A percentile compares a stretch with the other conserved stretches of the same genome.
Conservation (phyloP, 2,113 vertebrate species). For the Apus apus region DNA sequence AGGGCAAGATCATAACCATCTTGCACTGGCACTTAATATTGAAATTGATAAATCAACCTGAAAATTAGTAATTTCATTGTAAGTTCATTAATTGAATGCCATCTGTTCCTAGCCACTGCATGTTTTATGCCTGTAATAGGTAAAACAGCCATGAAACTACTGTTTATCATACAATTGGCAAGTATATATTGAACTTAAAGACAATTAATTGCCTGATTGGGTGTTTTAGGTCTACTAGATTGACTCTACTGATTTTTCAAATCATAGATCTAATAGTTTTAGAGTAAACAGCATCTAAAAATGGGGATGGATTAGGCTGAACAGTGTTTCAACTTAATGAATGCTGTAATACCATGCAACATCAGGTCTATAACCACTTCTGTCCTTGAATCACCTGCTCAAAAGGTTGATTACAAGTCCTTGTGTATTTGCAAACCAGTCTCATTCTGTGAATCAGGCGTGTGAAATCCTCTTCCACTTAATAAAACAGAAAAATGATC, state of each 20-base stretch:
- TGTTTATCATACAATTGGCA: not conserved
- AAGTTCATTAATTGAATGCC: not conserved
- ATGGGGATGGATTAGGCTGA: not conserved
- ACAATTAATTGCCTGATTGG: not conserved
- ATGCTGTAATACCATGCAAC: not conserved
- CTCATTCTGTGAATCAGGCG: not conserved
- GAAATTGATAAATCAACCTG: not conserved
- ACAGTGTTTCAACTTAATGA: not conserved
- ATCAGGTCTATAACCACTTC: not conserved
- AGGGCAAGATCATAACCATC: not conserved
- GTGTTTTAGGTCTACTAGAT: not conserved
- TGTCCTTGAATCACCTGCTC: not conserved
- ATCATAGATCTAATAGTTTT: not conserved
- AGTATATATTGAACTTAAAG: not conserved
- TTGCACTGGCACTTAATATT: not conserved
- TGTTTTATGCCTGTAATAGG: not conserved
- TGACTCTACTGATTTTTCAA: not conserved
- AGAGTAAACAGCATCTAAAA: not conserved
- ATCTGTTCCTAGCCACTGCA: not conserved
- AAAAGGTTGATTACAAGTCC: not conserved
- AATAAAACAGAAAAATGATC: not conserved
- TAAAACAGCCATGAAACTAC: not conserved
- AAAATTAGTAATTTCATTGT: not conserved
- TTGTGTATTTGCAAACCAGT: not conserved
- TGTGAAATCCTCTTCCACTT: not conserved